Base-by-base conservation (phyloP, 2,888 invertebrate genomes). In the Atrina japonica region DNA sequence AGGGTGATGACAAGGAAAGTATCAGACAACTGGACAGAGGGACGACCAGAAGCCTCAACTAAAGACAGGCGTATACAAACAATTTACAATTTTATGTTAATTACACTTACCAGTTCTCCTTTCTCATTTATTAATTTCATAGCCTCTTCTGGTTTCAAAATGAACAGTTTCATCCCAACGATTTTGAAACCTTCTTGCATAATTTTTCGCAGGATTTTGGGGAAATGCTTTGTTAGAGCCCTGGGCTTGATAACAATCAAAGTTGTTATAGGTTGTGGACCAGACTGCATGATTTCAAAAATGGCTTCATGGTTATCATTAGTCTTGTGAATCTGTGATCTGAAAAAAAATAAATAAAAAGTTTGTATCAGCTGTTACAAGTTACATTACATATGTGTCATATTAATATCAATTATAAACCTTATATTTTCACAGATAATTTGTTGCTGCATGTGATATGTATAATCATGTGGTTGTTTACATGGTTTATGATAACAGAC, bases 161-260 rank as follows among this genome's bases (percentile, higher is more conserved):
- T 53, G 47, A 71, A 61, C 16, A 86, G 68, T 14, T 78, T 78
- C 11, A 87, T 55, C 3, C 79, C 88, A 11, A 87, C 86, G 29
- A 88, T 74, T 29, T 45, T 64, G 72, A 88, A 89, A 6, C 82
- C 80, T 61, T 88, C 88, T 30, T 83, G 86, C 1, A 81, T 76
- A 30, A 89, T 60, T 35, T 84, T 83, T 76, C 84, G 84, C 21
- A 89, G 64, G 23, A 89, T 80, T 61, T 84, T 87, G 21, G 82
- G 65, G 40, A 88, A 75, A 64, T 88, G 83, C 47, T 77, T 80
- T 25, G 70, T 71, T 6, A 85, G 82, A 6, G 85, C 87, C 27
- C 80, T 68, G 0, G 89, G 88, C 70, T 89, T 88, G 61, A 87
- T 75, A 16, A 88, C 72, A 5, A 89, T 77, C 29, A 86, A 65